A percentile compares a stretch with the other conserved stretches of the same genome.
Evolutionary conservation across 2,797 vertebrate genomes (phyloP).

Genomic region (Arrhamphus sclerolepis): DNA sequence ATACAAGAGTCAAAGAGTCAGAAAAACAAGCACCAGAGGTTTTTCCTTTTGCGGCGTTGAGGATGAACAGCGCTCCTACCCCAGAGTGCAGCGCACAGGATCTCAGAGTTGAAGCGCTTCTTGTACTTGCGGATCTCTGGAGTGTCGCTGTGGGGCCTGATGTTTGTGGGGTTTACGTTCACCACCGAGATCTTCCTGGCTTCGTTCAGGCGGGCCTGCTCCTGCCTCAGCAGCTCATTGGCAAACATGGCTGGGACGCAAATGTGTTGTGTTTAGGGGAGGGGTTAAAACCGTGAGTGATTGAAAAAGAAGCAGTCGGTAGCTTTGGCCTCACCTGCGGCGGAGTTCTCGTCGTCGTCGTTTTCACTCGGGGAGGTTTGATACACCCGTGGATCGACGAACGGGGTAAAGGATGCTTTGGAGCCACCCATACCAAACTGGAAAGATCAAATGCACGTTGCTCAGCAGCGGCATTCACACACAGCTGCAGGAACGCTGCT

Average conservation of each 20-base stretch:
- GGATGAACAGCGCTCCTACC: constrained; percentile 72
- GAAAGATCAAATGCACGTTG: constrained; percentile 19
- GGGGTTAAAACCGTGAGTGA: too few species aligned
- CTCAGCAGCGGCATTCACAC: not conserved
- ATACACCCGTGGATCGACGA: constrained; percentile 93
- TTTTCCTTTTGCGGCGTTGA: not conserved
- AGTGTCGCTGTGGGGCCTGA: constrained; percentile 95
- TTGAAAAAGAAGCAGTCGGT: too few species aligned
- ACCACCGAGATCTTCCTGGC: constrained; percentile 97
- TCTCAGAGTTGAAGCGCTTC: constrained; percentile 99
- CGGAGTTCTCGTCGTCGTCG: constrained; percentile 83
- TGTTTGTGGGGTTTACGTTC: constrained; percentile 98
- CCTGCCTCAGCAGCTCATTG: constrained; percentile 93
- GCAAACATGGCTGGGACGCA: constrained; percentile 86
- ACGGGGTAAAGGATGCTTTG: constrained; percentile 93
- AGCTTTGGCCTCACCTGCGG: constrained; percentile 77
- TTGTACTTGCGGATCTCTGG: constrained; percentile 99
- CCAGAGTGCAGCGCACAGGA: constrained; percentile 96
- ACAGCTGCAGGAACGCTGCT: not conserved
- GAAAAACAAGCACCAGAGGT: not conserved
- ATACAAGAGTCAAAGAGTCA: not conserved
- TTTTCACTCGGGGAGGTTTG: constrained; percentile 91
- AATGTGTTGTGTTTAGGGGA: not conserved
- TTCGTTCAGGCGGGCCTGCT: constrained; percentile 95
- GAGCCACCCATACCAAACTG: constrained; percentile 92